phyloP scores from a whole-genome alignment of 1,140 invertebrate species.

The Drosophila fuyamai region DNA sequence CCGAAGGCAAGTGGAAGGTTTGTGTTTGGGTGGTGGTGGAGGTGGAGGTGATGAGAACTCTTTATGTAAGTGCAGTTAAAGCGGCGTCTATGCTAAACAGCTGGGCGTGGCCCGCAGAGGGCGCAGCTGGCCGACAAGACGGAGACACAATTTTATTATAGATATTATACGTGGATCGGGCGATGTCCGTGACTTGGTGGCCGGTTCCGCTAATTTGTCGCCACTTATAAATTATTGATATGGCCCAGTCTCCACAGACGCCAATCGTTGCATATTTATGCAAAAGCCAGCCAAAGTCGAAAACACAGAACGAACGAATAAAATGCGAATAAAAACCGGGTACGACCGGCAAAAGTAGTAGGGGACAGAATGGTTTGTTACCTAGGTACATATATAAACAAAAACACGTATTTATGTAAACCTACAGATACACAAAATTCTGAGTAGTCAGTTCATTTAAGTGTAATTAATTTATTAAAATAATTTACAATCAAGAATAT shows the following conservation, averaged over 20 bases:
- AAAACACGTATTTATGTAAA: not conserved
- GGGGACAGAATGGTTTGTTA: not conserved
- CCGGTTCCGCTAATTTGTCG: conserved; percentile 77
- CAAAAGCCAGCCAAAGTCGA: conserved; percentile 33
- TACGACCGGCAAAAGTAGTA: conserved; percentile 21
- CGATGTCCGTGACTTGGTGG: conserved; percentile 73
- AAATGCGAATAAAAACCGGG: conserved; percentile 24
- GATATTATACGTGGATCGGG: conserved; percentile 23
- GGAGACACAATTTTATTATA: conserved; percentile 35
- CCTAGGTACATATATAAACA: not conserved
- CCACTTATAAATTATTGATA: conserved; percentile 81
- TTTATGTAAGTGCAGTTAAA: conserved; percentile 71
- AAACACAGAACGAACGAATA: conserved; percentile 32
- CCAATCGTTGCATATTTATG: conserved; percentile 64
- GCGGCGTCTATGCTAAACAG: conserved; percentile 73
- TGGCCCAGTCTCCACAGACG: conserved; percentile 34
- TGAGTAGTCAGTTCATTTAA: not conserved
- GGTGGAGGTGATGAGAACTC: conserved; percentile 17
- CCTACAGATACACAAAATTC: conserved; percentile 7
- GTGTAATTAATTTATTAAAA: too few species aligned
- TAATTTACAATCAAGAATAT: too few species aligned
- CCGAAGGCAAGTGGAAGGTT: not conserved
- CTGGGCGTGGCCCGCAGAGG: conserved; percentile 43
- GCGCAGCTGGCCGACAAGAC: conserved; percentile 29
- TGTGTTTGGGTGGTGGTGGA: conserved; percentile 1